phyloP scores from a whole-genome alignment of 2,113 vertebrate species.

The Prionailurus bengalensis region DNA sequence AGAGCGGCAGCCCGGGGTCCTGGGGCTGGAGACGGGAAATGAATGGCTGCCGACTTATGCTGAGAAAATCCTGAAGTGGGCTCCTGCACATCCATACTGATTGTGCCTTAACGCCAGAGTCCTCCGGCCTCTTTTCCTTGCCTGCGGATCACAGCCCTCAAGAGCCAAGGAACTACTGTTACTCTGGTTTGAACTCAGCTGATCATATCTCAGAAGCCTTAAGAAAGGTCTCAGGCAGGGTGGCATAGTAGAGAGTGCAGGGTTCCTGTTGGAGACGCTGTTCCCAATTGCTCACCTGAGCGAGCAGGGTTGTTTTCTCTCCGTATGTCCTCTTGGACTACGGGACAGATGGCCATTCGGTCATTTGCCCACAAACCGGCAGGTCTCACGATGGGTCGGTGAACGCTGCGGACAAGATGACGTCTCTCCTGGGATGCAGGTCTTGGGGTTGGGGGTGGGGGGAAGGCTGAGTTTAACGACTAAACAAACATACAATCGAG shows the following conservation, averaged over 20 bases:
- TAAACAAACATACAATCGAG: not conserved
- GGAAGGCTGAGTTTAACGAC: not conserved
- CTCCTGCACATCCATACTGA: not conserved
- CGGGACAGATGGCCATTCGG: not conserved
- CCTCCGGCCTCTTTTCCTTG: not conserved
- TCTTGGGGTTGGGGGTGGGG: not conserved
- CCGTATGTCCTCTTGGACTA: accelerated
- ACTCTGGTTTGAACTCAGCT: not conserved
- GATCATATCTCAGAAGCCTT: not conserved
- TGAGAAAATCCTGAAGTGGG: not conserved
- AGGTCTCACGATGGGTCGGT: not conserved
- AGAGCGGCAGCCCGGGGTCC: not conserved
- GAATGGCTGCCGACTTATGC: not conserved
- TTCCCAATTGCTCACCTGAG: accelerated
- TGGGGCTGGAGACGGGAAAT: not conserved
- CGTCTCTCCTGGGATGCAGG: not conserved
- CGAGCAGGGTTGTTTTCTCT: not conserved
- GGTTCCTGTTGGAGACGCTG: not conserved
- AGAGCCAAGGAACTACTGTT: not conserved
- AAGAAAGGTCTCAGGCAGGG: not conserved
- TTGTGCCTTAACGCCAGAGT: not conserved
- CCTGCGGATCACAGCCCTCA: not conserved
- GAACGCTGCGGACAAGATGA: not conserved
- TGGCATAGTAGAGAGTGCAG: no score
- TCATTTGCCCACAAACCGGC: not conserved